Percentiles rank a stretch among this genome's conserved stretches.
Evolutionary conservation across 2,113 vertebrate species (phyloP).

Genomic region (Brienomyrus longianalis): DNA sequence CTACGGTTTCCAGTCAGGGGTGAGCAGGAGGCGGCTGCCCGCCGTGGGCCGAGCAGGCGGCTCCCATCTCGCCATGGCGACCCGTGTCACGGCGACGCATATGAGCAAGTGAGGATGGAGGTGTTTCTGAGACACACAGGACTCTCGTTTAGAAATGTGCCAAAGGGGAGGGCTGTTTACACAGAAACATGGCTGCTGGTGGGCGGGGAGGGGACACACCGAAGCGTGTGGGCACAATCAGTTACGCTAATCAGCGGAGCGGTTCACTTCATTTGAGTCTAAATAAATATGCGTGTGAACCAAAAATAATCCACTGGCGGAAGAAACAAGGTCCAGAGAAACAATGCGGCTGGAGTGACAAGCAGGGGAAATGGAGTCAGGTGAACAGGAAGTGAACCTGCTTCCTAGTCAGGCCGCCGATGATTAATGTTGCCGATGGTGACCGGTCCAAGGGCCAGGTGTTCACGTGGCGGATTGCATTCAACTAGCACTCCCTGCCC

Average conservation of each 20-base stretch:
- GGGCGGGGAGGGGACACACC: constrained; percentile 29
- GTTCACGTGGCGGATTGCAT: constrained; percentile 41
- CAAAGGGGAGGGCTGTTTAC: constrained; percentile 43
- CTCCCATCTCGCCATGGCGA: constrained; percentile 35
- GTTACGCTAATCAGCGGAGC: constrained; percentile 22
- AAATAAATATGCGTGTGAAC: constrained; percentile 56
- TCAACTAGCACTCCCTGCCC: constrained; percentile 25
- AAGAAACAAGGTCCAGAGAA: constrained; percentile 54
- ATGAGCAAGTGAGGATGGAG: constrained; percentile 65
- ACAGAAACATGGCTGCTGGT: constrained; percentile 29
- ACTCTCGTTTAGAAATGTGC: constrained; percentile 46
- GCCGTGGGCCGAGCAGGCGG: constrained; percentile 41
- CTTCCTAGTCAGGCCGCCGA: constrained; percentile 53
- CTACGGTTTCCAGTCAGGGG: constrained; percentile 56
- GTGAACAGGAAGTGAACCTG: constrained; percentile 55
- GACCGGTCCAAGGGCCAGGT: constrained; percentile 37
- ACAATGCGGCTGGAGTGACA: constrained; percentile 55
- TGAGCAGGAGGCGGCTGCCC: constrained; percentile 51
- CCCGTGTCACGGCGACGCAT: constrained; percentile 40
- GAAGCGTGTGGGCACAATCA: constrained; percentile 40
- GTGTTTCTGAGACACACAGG: constrained; percentile 51
- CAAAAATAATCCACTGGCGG: constrained; percentile 40
- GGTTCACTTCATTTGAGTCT: constrained; percentile 32
- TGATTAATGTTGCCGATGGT: constrained; percentile 56
- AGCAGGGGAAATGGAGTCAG: constrained; percentile 59